Conservation (phyloP, 2,888 invertebrate species). For the Lasiommata megera region DNA sequence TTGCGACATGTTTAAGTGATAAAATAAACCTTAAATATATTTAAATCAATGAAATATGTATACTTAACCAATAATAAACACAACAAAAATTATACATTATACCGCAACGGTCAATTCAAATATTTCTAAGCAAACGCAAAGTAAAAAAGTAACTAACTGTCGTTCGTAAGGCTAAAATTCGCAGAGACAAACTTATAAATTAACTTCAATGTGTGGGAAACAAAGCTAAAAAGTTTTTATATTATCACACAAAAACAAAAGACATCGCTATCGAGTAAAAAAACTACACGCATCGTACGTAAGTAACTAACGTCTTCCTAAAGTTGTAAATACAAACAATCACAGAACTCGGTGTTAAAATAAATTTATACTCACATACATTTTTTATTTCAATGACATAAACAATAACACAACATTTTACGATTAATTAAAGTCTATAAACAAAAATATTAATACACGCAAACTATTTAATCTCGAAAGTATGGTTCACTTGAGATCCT, state of each 20-base stretch:
- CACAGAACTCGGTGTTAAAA: conserved; percentile 20
- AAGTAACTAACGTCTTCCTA: conserved; percentile 12
- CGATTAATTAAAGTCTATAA: conserved; percentile 4
- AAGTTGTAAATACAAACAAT: conserved; percentile 36
- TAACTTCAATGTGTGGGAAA: background rate
- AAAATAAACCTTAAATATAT: background rate
- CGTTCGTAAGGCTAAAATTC: background rate
- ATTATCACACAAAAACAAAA: conserved; percentile 24
- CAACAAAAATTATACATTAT: background rate
- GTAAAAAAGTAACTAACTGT: background rate
- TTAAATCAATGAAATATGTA: background rate
- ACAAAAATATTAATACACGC: background rate
- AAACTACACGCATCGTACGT: conserved; percentile 24
- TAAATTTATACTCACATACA: conserved; percentile 34
- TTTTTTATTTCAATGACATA: conserved; percentile 2
- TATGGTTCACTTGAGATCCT: background rate
- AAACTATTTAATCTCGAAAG: background rate
- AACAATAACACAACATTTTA: conserved; percentile 30
- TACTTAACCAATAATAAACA: background rate
- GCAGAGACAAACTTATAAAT: background rate
- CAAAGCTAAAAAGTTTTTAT: conserved; percentile 3
- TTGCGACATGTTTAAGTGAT: no score
- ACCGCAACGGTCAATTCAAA: background rate
- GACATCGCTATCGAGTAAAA: conserved; percentile 24
- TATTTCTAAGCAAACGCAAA: background rate